Percentiles rank a stretch among this genome's conserved stretches.
Evolutionary conservation across 2,797 vertebrate species (phyloP).

Genomic region (Semotilus atromaculatus): DNA sequence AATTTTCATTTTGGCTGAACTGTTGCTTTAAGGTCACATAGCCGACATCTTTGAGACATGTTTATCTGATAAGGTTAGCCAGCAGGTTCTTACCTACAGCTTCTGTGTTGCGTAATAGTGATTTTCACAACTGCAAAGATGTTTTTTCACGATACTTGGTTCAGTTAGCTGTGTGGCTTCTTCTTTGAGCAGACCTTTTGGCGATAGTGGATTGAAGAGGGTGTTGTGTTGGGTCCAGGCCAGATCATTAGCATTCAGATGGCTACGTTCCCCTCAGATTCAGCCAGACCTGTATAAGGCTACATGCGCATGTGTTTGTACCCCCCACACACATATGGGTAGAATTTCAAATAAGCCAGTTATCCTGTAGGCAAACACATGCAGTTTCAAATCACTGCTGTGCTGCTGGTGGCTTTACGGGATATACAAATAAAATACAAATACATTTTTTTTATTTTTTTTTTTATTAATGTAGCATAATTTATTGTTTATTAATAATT

Average conservation of each 20-base stretch:
- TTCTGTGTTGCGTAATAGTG: conserved; percentile 1
- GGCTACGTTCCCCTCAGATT: conserved; percentile 51
- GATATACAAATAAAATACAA: conserved; percentile 1
- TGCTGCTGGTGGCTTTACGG: conserved; percentile 10
- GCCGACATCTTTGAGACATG: not conserved
- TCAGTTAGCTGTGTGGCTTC: not conserved
- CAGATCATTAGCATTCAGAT: conserved; percentile 65
- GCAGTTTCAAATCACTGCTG: conserved; percentile 40
- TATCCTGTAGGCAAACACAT: conserved; percentile 45
- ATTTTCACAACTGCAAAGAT: not conserved
- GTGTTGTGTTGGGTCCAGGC: conserved; percentile 38
- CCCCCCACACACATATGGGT: conserved; percentile 35
- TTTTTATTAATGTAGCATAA: not conserved
- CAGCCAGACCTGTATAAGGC: conserved; percentile 39
- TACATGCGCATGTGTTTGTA: conserved; percentile 23
- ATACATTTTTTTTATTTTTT: not conserved
- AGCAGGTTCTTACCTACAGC: conserved; percentile 8
- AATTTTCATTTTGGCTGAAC: not conserved
- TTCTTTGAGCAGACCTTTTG: conserved; percentile 5
- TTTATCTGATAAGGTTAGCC: conserved; percentile 1
- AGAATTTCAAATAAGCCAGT: conserved; percentile 47
- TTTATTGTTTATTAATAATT: not conserved
- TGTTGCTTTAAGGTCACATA: not conserved
- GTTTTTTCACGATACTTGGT: not conserved
- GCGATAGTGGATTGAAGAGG: not conserved